Conservation (phyloP, 2,113 vertebrate genomes). For the Rhizomys pruinosus region DNA sequence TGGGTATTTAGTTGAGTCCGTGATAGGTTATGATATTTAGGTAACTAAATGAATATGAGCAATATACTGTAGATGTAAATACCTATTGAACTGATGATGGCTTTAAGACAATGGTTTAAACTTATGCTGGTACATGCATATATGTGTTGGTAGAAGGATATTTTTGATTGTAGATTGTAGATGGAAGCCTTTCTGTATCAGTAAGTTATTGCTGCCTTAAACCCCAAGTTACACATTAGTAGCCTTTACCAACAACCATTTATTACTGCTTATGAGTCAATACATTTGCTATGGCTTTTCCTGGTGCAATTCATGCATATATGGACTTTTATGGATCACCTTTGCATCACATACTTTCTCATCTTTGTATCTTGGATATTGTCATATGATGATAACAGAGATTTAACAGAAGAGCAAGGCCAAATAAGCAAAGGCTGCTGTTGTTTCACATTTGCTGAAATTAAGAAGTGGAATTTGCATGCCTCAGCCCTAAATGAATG, state of each 20-base stretch:
- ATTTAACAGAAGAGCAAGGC: conserved; percentile 16
- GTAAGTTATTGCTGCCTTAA: background rate
- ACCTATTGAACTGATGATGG: background rate
- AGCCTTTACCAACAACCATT: background rate
- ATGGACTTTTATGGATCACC: background rate
- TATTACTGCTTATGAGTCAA: background rate
- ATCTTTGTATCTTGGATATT: background rate
- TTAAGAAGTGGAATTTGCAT: conserved; percentile 4
- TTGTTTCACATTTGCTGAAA: conserved; percentile 30
- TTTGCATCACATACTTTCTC: conserved; percentile 2
- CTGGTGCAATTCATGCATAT: background rate
- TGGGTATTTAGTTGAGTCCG: conserved; percentile 19
- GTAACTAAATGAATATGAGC: conserved; percentile 10
- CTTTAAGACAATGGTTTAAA: conserved; percentile 13
- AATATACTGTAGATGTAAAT: background rate
- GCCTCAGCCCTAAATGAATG: background rate
- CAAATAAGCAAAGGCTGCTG: background rate
- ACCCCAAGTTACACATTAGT: background rate
- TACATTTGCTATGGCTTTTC: background rate
- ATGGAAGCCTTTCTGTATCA: background rate
- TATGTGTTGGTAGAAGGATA: background rate
- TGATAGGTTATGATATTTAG: background rate
- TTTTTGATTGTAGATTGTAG: background rate
- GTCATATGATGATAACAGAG: conserved; percentile 3
- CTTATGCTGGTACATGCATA: background rate